Base-by-base conservation (phyloP, 2,113 vertebrate genomes). In the Coptodon rendalli region DNA sequence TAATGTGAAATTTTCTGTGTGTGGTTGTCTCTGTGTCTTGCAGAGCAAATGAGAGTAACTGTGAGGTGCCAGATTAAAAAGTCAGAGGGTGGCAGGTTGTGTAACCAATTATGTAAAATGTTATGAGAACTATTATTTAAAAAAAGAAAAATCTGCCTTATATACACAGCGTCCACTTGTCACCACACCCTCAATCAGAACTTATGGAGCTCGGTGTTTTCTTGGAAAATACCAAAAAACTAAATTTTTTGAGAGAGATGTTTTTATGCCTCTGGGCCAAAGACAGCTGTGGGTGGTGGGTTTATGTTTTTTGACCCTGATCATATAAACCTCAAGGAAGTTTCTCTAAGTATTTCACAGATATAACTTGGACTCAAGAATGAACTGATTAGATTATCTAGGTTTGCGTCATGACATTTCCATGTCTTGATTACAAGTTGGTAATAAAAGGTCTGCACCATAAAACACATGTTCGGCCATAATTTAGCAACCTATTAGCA, bases 31-130 rank as follows among this genome's bases (percentile, higher is more conserved):
- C n/a, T 73, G 50, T 57, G 63, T 9, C 36, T 34, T 78, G 17
- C 9, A 43, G 24, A 24, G 45, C 2, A 19, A 68, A 17, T 66
- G 36, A 56, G 50, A 14, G 13, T 11, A 54, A 29, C 40, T 83
- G 53, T 16, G 7, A 81, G 36, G 83, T 50, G 40, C 79, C 76
- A 6, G 13, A 57, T 76, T 76, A 50, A 2, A 76, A 76, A 76
- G 71, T 31, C 71, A 66, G 22, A 54, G 27, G 16, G 3, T 85
- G 13, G 22, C 43, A 63, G 38, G 29, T 83, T 78, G 27, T 48
- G 16, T 85, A 84, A 84, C 34, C 5, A 89, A 57, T 82, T 40
- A 52, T 7, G 40, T 45, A 45, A 66, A 82, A 87, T 73, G 7
- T 66, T 48, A 59, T 71, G 36, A 61, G 19, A 82, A 6, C 22